Percentiles rank a stretch among this genome's conserved stretches.
These are phyloP conservation scores for Gasterosteus aculeatus DNA, from an alignment of 2,113 vertebrate species.

Conservation along the genomic window DNA sequence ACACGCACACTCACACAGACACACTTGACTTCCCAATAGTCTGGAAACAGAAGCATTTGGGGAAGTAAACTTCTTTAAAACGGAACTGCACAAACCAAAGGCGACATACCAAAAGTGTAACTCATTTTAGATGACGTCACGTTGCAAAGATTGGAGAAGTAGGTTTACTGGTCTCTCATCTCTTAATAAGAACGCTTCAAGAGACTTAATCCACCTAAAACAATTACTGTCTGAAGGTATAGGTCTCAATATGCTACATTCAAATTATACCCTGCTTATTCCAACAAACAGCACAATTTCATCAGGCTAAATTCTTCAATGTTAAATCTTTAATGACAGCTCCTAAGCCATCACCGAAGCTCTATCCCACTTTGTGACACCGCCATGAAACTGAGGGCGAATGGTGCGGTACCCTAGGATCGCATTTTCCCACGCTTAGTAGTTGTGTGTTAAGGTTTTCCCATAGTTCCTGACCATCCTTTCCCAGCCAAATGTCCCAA, in stretches of 20 bases:
- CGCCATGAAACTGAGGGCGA: slow-evolving; percentile 64
- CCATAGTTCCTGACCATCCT: slow-evolving; percentile 52
- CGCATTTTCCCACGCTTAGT: slow-evolving; percentile 61
- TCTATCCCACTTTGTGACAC: slow-evolving; percentile 49
- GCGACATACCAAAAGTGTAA: not conserved
- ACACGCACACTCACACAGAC: not conserved
- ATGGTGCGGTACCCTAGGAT: slow-evolving; percentile 51
- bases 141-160: slow-evolving; percentile 16
- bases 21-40: slow-evolving; percentile 34
- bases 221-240: not conserved
- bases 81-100: not conserved
- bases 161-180: not conserved
- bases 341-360: slow-evolving; percentile 15
- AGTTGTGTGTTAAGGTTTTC: slow-evolving; percentile 56
- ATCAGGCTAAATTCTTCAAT: not conserved
- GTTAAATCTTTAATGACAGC: slow-evolving; percentile 29
- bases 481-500: slow-evolving; percentile 50
- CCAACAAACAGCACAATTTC: not conserved
- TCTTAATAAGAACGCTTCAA: not conserved
- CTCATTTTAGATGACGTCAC: not conserved
- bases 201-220: not conserved
- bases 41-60: slow-evolving; percentile 22
- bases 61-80: slow-evolving; percentile 39
- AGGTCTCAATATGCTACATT: not conserved
- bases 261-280: not conserved